These are phyloP conservation scores for Drosophila merina DNA, from an alignment of 2,888 invertebrate species.

Conservation along the genomic window DNA sequence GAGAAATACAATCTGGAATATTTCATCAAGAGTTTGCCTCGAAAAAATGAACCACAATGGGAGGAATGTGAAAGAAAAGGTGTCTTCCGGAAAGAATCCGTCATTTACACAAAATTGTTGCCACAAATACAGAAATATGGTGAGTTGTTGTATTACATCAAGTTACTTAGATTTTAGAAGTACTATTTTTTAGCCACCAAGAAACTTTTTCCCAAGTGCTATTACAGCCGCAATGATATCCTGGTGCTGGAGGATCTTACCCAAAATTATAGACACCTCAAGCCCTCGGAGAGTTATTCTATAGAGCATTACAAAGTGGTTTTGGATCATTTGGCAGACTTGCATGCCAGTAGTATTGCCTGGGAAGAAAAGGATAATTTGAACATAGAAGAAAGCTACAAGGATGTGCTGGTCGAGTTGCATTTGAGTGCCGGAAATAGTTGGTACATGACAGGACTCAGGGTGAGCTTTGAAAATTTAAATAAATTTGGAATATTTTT, in stretches of 20 bases:
- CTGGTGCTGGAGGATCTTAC: slow-evolving; percentile 78
- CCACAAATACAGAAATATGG: slow-evolving; percentile 76
- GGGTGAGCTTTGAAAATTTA: slow-evolving; percentile 60
- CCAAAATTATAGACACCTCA: slow-evolving; percentile 57
- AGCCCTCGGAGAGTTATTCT: slow-evolving; percentile 44
- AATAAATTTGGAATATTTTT: too few relatives aligned
- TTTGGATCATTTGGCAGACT: slow-evolving; percentile 64
- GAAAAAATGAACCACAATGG: slow-evolving; percentile 65
- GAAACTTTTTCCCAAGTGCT: slow-evolving; percentile 71
- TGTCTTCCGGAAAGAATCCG: slow-evolving; percentile 75
- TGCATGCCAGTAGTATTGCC: slow-evolving; percentile 78
- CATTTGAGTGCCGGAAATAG: slow-evolving; percentile 63
- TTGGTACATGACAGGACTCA: slow-evolving; percentile 74
- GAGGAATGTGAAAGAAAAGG: slow-evolving; percentile 75
- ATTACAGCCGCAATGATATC: slow-evolving; percentile 69
- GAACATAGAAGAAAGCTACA: slow-evolving; percentile 64
- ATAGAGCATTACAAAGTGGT: slow-evolving; percentile 64
- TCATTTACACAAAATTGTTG: slow-evolving; percentile 70
- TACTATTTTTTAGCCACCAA: slow-evolving; percentile 47
- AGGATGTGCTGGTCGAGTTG: slow-evolving; percentile 61
- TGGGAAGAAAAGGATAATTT: slow-evolving; percentile 71
- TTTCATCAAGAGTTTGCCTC: slow-evolving; percentile 79
- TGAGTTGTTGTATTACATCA: slow-evolving; percentile 22
- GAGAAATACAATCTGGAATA: slow-evolving; percentile 47
- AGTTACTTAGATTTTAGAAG: neutral